Evolutionary conservation across 2,888 invertebrate species (phyloP).

Genomic region (Acrocera orbiculus): DNA sequence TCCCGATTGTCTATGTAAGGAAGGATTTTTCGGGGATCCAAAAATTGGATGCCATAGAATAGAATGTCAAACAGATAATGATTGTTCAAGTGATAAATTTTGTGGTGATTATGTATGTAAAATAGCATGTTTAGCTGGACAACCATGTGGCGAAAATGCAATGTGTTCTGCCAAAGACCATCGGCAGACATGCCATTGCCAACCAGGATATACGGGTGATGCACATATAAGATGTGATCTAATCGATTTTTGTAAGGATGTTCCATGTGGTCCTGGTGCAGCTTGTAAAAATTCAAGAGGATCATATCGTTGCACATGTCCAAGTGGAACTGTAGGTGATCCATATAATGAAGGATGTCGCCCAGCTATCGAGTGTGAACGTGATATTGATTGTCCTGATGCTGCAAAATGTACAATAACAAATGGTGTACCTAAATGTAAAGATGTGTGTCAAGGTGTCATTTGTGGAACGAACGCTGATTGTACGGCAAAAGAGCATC

Average conservation of each 20-base stretch:
- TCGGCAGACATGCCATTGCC: constrained; percentile 61
- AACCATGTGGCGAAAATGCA: constrained; percentile 71
- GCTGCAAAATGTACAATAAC: constrained; percentile 58
- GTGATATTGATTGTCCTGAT: constrained; percentile 61
- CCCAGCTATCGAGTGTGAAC: constrained; percentile 62
- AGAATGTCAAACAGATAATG: constrained; percentile 51
- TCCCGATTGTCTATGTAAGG: constrained; percentile 58
- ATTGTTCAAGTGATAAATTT: constrained; percentile 67
- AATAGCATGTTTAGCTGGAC: constrained; percentile 66
- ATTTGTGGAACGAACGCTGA: constrained; percentile 71
- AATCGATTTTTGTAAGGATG: constrained; percentile 60
- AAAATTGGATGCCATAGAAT: constrained; percentile 62
- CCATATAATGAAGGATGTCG: constrained; percentile 69
- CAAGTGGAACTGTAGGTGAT: constrained; percentile 63
- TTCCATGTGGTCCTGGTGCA: constrained; percentile 65
- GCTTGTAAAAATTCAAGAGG: constrained; percentile 64
- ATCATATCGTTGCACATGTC: constrained; percentile 63
- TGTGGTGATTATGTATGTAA: constrained; percentile 72
- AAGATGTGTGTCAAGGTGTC: constrained; percentile 60
- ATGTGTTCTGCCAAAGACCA: constrained; percentile 73
- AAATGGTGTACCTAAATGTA: constrained; percentile 61
- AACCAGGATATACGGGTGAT: constrained; percentile 74
- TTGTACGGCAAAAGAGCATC: constrained; percentile 58
- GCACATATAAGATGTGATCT: constrained; percentile 50
- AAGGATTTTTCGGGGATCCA: constrained; percentile 67